Percentiles rank a stretch among this genome's conserved stretches.
phyloP scores from a whole-genome alignment of 2,797 vertebrate species.

The Gouania willdenowi region DNA sequence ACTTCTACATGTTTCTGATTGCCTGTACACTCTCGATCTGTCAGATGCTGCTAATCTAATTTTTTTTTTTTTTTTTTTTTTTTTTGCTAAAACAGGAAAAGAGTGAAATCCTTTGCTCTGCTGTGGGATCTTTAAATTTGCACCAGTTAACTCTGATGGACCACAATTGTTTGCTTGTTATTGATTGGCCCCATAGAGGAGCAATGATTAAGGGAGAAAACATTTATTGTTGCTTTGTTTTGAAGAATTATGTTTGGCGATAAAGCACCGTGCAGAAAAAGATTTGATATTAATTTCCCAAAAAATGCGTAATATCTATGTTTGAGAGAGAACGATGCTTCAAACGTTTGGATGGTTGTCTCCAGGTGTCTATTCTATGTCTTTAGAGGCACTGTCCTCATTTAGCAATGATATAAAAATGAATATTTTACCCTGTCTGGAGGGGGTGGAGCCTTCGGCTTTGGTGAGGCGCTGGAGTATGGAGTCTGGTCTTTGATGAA shows the following conservation, averaged over 20 bases:
- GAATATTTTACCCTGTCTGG: conserved; percentile 51
- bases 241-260: conserved; percentile 25
- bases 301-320: too few species aligned
- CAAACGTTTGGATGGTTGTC: too few species aligned
- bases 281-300: too few species aligned
- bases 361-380: too few species aligned
- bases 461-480: conserved; percentile 72
- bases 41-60: conserved; percentile 28
- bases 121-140: conserved; percentile 44
- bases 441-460: conserved; percentile 39
- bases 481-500: conserved; percentile 78
- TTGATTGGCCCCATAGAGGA: conserved; percentile 49
- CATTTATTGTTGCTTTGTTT: conserved; percentile 46
- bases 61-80: too few species aligned
- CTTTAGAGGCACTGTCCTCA: too few species aligned
- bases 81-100: conserved; percentile 29
- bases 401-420: conserved; percentile 25
- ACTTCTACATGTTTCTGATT: conserved; percentile 30
- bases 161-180: conserved; percentile 53
- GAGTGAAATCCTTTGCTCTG: conserved; percentile 37
- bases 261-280: neutral
- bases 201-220: conserved; percentile 19
- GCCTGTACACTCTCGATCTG: conserved; percentile 31
- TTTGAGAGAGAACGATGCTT: too few species aligned
- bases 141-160: conserved; percentile 50